Percentiles rank a stretch among this genome's conserved stretches.
phyloP scores from a whole-genome alignment of 2,113 vertebrate genomes.

The Phasianus colchicus region DNA sequence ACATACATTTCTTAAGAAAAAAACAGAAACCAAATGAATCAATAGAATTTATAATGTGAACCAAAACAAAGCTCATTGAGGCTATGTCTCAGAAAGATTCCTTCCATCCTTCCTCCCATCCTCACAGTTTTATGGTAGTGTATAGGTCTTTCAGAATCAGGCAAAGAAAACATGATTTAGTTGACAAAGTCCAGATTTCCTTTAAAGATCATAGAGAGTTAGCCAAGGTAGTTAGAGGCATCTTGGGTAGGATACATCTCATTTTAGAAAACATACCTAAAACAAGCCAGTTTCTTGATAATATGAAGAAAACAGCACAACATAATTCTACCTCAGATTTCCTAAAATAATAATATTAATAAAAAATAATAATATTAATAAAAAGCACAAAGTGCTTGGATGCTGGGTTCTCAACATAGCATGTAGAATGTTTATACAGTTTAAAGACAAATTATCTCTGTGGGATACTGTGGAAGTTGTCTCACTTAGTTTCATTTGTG shows the following conservation, averaged over 20 bases:
- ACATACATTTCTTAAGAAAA: background rate
- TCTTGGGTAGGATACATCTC: background rate
- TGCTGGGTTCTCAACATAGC: background rate
- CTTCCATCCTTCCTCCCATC: background rate
- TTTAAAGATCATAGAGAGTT: background rate
- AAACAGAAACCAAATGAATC: background rate
- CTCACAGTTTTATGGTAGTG: background rate
- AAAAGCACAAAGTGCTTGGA: background rate
- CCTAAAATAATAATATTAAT: background rate
- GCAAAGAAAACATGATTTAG: background rate
- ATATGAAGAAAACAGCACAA: background rate
- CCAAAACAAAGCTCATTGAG: background rate
- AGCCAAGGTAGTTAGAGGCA: background rate
- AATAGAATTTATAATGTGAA: background rate
- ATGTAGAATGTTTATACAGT: background rate
- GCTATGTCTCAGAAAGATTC: no score
- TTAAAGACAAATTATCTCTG: background rate
- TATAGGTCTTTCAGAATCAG: background rate
- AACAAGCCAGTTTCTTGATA: background rate
- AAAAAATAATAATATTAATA: no score
- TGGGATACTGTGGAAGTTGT: background rate
- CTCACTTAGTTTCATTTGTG: background rate
- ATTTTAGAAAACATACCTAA: background rate
- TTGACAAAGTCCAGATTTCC: background rate
- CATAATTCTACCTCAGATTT: background rate